Evolutionary conservation across 2,888 invertebrate species (phyloP).

Genomic region (Acanthosoma haemorrhoidale): DNA sequence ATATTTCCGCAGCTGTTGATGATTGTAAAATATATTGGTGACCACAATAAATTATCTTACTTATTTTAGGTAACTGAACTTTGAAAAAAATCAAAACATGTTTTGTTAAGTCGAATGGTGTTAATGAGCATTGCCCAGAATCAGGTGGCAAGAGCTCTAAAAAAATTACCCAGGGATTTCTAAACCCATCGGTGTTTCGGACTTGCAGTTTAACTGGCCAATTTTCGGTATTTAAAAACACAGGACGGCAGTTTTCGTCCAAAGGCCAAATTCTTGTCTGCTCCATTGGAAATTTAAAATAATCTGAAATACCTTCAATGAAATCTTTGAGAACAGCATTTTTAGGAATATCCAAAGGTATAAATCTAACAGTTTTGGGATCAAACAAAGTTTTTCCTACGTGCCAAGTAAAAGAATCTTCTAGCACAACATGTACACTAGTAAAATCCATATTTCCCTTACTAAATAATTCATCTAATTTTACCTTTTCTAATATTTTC

Average conservation of each 20-base stretch:
- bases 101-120: constrained; percentile 84
- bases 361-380: constrained; percentile 74
- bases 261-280: constrained; percentile 93
- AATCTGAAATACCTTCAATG: constrained; percentile 77
- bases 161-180: constrained; percentile 71
- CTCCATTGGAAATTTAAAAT: constrained; percentile 79
- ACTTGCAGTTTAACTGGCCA: constrained; percentile 46
- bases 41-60: constrained; percentile 90
- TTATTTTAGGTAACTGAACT: constrained; percentile 88
- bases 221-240: constrained; percentile 73
- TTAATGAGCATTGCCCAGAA: constrained; percentile 64
- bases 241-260: constrained; percentile 81
- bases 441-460: constrained; percentile 95
- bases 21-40: constrained; percentile 83
- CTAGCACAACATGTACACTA: constrained; percentile 80
- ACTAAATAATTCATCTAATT: constrained; percentile 82
- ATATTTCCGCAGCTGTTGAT: constrained; percentile 53
- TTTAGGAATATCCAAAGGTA: constrained; percentile 84
- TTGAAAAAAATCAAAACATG: constrained; percentile 93
- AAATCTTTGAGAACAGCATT: constrained; percentile 79
- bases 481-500: constrained; percentile 84
- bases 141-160: constrained; percentile 83
- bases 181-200: constrained; percentile 70
- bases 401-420: constrained; percentile 87
- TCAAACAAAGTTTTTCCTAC: constrained; percentile 96